Base-by-base conservation (phyloP, 2,797 vertebrate genomes). In the Danio aesculapii region DNA sequence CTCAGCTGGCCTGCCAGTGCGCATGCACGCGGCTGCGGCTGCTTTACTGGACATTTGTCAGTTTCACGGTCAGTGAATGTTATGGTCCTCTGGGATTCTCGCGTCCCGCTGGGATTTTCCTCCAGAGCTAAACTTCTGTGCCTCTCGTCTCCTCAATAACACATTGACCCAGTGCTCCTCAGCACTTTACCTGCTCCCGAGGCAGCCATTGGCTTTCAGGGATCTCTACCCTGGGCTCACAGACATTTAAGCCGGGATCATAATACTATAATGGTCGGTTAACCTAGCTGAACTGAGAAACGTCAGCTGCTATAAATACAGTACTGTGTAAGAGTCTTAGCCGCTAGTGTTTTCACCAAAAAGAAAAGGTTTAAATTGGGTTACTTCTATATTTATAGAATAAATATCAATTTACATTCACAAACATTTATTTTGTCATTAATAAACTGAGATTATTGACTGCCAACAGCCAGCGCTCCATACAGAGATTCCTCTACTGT, bases 21-120 rank as follows among this genome's bases (percentile, higher is more conserved):
- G 74, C 83, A 73, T 62, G 77, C 41, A 69, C 58, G 50, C 41
- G n/a, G 67, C 73, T 58, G 50, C 30, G 43, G 49, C 61, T 68
- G 43, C 66, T 57, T 80, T 81, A 55, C 75, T 72, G 52, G 66
- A 58, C 77, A 85, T 86, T 81, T 85, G 83, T 86, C 82, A 80
- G 82, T 80, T 84, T 86, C 67, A 84, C 63, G 74, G 82, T 87
- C 82, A 85, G 84, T 55, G 73, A 83, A 21, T 62, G 70, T 39
- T n/a, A 43, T 2, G 53, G 72, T 41, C 8, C 67, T 73, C 55
- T 13, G 62, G 68, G 79, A 68, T 39, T 50, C 43, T 13, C 47
- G 63, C 73, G 11, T 13, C 53, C 62, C 57, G 39, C 17, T 61
- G 64, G 46, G 72, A 10, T 17, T 49, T 55, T 8, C 59, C 67